phyloP scores from a whole-genome alignment of 2,113 vertebrate genomes.

The Crotalus tigris region DNA sequence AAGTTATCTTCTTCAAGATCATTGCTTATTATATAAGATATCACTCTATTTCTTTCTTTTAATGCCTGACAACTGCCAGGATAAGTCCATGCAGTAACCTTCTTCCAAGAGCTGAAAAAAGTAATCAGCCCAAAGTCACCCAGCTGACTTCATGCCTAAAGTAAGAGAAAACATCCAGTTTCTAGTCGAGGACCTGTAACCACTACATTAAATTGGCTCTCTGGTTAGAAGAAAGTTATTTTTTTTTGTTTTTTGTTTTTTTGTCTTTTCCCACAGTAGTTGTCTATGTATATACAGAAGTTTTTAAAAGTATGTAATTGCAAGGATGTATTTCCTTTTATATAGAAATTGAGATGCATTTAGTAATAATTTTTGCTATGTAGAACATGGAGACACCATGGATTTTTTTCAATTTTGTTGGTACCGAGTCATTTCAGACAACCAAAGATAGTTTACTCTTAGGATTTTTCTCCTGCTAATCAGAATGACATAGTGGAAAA shows the following conservation, averaged over 20 bases:
- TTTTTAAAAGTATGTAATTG: neutral
- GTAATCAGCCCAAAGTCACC: neutral
- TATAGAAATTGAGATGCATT: neutral
- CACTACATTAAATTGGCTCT: neutral
- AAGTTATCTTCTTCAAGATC: neutral
- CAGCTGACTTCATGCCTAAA: neutral
- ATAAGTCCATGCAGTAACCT: neutral
- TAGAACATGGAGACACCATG: neutral
- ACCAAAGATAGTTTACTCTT: neutral
- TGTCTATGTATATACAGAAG: neutral
- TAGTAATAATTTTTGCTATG: neutral
- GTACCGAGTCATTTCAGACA: neutral
- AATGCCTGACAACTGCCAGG: neutral
- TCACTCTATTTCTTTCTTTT: neutral
- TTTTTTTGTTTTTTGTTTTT: no score
- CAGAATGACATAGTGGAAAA: neutral
- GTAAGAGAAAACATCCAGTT: neutral
- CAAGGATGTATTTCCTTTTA: neutral
- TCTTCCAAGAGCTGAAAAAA: neutral
- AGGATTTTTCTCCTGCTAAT: neutral
- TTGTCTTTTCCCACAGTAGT: neutral
- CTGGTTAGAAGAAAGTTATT: neutral
- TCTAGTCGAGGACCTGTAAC: neutral
- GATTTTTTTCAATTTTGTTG: neutral
- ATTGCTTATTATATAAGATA: neutral